Evolutionary conservation across 2,113 vertebrate genomes (phyloP).

Genomic region (Cariama cristata): DNA sequence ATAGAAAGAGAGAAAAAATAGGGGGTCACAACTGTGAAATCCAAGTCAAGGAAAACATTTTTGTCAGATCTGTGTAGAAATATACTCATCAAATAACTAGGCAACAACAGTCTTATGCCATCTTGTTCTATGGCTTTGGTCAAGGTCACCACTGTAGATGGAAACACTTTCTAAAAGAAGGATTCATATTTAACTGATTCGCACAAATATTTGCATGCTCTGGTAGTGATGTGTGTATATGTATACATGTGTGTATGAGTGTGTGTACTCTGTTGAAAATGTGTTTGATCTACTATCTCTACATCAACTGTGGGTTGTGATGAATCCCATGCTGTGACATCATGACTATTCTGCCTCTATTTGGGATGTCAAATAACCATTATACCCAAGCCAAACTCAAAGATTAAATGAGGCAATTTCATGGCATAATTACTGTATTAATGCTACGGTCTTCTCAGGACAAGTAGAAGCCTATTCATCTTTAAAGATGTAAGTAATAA

Average conservation of each 20-base stretch:
- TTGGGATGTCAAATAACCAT: not conserved
- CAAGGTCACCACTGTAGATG: not conserved
- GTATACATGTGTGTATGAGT: rapidly evolving
- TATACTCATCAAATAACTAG: not conserved
- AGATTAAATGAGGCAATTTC: not conserved
- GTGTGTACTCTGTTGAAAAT: not conserved
- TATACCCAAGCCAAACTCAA: not conserved
- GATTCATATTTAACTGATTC: not conserved
- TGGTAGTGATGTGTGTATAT: not conserved
- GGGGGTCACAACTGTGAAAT: not conserved
- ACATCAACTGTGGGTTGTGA: not conserved
- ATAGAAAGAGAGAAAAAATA: not conserved
- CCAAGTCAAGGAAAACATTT: not conserved
- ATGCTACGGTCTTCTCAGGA: not conserved
- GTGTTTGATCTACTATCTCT: not conserved
- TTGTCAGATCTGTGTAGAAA: not conserved
- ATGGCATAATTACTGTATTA: not conserved
- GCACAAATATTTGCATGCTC: not conserved
- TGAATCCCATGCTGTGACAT: not conserved
- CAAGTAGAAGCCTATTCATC: not conserved
- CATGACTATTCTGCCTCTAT: not conserved
- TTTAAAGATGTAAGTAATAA: not conserved
- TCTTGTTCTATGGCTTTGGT: not conserved
- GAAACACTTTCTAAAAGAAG: not conserved
- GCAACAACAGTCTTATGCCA: not conserved